Evolutionary conservation across 1,140 invertebrate species (phyloP), one percentile per base, ranked within the genome.

Genomic region (Apis dorsata): DNA sequence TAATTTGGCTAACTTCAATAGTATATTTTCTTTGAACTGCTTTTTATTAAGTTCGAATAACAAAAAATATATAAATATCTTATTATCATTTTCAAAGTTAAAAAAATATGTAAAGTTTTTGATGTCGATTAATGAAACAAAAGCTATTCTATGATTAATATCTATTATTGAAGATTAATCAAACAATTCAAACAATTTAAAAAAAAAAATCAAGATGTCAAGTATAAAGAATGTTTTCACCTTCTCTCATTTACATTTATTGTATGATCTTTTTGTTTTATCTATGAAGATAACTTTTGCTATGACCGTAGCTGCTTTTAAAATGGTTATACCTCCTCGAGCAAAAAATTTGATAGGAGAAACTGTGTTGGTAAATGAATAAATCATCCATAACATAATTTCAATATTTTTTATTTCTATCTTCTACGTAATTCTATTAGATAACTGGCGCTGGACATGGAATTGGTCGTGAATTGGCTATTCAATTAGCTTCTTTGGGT

Each of bases 381-480:
- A 55, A 7, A 12, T 28, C 15, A 55, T 53, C 34, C 3, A 12
- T 9, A 19, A n/a, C 55, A 3, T 17, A 12, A 0, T 17, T 59
- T 11, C 21, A 12, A 19, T 13, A 13, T 66, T 28, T 66, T 28
- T 13, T 3, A 10, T 53, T 63, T 15, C 4, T 2, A 44, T 77
- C 1, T 34, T 0, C 1, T 12, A n/a, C 44, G 0, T 53, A 63
- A 12, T 21, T 53, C 19, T 24, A 24, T 68, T 55, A 93, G 93
- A 90, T 93, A 8, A 93, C 93, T 12, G 92, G 92, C 4, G 89
- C 92, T 11, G 93, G 92, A 21, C 91, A 90, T n/a, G 93, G 93
- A n/a, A 88, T 93, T 19, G 93, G 93, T 17, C 89, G 90, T 10
- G 92, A 93, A 79, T 85, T 93, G 68, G 93, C 92, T 0, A 76